Evolutionary conservation across 1,140 invertebrate species (phyloP).

Genomic region (Ctenoplectra terminalis): DNA sequence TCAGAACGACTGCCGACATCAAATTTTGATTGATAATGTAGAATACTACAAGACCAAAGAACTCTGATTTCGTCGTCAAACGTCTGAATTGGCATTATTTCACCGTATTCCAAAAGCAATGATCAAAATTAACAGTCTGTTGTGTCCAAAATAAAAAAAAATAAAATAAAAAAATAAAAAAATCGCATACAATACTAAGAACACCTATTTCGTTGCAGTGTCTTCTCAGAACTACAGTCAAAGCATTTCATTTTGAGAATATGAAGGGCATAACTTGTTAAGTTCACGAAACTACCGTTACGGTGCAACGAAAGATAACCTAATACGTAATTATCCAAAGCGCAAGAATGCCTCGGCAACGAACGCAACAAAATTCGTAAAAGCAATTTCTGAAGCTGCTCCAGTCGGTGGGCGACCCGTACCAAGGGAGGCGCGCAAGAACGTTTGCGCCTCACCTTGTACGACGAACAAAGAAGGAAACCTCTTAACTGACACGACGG

Average conservation of each 20-base stretch:
- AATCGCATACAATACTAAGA: no score
- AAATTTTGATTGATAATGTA: no score
- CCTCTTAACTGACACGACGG: conserved; percentile 49
- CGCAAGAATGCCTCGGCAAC: not conserved
- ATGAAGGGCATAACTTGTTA: not conserved
- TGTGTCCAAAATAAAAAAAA: no score
- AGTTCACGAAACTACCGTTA: not conserved
- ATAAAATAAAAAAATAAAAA: no score
- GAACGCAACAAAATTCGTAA: conserved; percentile 16
- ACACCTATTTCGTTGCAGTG: no score
- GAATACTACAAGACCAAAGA: no score
- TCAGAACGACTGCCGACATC: no score
- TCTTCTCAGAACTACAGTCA: no score
- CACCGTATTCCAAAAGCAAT: no score
- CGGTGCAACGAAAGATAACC: not conserved
- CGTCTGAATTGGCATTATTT: no score
- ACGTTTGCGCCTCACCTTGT: conserved; percentile 10
- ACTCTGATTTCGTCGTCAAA: no score
- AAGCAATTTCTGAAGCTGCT: conserved; percentile 23
- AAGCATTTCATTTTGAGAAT: not conserved
- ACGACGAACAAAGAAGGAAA: conserved; percentile 55
- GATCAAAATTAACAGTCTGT: no score
- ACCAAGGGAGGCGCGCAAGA: conserved; percentile 8
- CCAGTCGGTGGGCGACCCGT: not conserved
- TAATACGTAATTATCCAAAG: not conserved